These are phyloP conservation scores for Lamellibrachia luymesi DNA, from an alignment of 1,140 invertebrate species.

Conservation along the genomic window DNA sequence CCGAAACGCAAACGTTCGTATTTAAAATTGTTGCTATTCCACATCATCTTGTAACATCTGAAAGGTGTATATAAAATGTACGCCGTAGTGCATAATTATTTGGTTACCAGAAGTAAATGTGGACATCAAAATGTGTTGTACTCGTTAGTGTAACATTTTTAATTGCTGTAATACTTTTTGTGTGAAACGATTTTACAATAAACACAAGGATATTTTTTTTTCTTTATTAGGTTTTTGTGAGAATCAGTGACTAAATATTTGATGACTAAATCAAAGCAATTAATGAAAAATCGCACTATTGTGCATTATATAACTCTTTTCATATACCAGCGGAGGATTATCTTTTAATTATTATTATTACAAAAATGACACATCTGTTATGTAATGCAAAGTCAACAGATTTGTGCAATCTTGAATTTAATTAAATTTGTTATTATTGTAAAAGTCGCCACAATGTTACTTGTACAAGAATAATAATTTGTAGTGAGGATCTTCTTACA, in stretches of 20 bases:
- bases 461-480: neutral
- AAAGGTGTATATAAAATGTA: neutral
- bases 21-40: neutral
- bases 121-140: neutral
- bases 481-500: neutral
- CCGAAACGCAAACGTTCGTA: neutral
- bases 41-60: neutral
- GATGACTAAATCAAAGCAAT: no score
- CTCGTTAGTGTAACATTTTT: neutral
- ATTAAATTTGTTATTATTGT: no score
- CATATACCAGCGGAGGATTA: no score
- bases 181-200: neutral
- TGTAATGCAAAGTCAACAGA: no score
- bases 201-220: no score
- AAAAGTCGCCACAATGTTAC: no score
- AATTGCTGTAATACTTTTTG: neutral
- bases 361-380: no score
- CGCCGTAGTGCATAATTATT: neutral
- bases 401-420: no score
- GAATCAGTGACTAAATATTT: no score
- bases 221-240: no score
- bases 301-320: neutral
- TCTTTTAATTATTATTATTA: no score
- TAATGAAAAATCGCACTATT: neutral
- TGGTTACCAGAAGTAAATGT: neutral